Evolutionary conservation across 1,140 invertebrate species (phyloP).

Genomic region (Dreissena polymorpha): DNA sequence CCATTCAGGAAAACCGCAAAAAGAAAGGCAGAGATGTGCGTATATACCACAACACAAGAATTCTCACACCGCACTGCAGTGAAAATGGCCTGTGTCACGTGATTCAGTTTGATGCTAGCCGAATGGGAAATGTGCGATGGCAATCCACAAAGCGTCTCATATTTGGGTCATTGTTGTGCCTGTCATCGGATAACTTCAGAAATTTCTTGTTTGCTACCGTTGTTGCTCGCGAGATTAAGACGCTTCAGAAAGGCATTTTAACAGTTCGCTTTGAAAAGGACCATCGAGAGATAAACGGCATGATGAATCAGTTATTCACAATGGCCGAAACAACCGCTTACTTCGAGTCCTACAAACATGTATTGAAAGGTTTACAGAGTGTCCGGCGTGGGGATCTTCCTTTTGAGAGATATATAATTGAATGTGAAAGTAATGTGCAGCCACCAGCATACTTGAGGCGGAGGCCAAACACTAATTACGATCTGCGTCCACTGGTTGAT

Average conservation of each 20-base stretch:
- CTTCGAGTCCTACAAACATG: conserved; percentile 81
- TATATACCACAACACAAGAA: conserved; percentile 67
- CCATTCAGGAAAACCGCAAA: conserved; percentile 21
- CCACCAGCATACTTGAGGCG: conserved; percentile 64
- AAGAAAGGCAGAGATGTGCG: conserved; percentile 58
- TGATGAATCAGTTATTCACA: conserved; percentile 52
- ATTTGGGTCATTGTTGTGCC: conserved; percentile 86
- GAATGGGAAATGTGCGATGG: conserved; percentile 73
- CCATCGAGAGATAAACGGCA: conserved; percentile 22
- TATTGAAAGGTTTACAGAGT: conserved; percentile 77
- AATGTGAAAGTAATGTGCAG: conserved; percentile 61
- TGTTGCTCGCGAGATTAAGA: conserved; percentile 80
- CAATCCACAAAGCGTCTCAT: conserved; percentile 83
- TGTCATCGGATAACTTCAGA: conserved; percentile 86
- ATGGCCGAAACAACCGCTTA: conserved; percentile 81
- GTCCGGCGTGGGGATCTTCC: conserved; percentile 75
- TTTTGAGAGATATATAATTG: conserved; percentile 73
- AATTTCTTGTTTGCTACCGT: conserved; percentile 86
- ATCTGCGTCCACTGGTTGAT: conserved; percentile 65
- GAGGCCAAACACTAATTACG: conserved; percentile 38
- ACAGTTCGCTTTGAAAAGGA: conserved; percentile 75
- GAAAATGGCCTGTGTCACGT: conserved; percentile 60
- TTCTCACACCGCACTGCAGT: conserved; percentile 56
- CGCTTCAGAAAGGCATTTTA: conserved; percentile 59
- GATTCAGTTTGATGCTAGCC: conserved; percentile 69